Conservation (phyloP, 92 coral and sea anemone genomes). For the Heliopora coerulea region DNA sequence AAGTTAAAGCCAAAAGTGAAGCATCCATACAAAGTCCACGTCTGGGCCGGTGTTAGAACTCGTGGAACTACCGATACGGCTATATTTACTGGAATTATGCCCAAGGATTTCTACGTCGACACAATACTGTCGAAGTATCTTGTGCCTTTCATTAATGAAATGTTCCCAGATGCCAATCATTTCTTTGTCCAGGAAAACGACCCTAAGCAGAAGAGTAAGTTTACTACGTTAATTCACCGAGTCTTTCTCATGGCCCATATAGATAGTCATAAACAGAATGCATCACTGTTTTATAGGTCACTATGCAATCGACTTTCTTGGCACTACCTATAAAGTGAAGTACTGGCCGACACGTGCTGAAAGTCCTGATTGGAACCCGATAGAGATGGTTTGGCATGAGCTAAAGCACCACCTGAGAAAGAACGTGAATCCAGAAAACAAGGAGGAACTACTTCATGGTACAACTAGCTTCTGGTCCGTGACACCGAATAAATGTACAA, state of each 20-base stretch:
- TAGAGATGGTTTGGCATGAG: slow-evolving; percentile 49
- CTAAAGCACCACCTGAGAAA: slow-evolving; percentile 45
- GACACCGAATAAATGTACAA: too few relatives aligned
- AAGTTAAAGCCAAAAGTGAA: slow-evolving; percentile 4
- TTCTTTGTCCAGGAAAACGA: slow-evolving; percentile 23
- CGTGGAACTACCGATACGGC: slow-evolving; percentile 7
- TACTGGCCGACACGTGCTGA: slow-evolving; percentile 58
- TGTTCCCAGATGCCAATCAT: slow-evolving; percentile 11
- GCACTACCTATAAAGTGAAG: slow-evolving; percentile 4
- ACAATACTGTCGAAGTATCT: slow-evolving; percentile 8
- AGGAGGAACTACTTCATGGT: too few relatives aligned
- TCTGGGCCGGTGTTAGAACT: slow-evolving; percentile 4
- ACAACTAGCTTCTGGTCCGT: too few relatives aligned
- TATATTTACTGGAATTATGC: slow-evolving; percentile 4
- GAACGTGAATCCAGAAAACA: too few relatives aligned
- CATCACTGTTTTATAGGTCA: too few relatives aligned
- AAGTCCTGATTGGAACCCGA: slow-evolving; percentile 51
- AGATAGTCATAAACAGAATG: too few relatives aligned
- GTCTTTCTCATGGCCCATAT: too few relatives aligned
- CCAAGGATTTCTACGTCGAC: slow-evolving; percentile 23
- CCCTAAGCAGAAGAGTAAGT: slow-evolving; percentile 17
- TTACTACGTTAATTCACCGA: too few relatives aligned
- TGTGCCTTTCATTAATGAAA: not conserved
- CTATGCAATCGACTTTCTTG: too few relatives aligned
- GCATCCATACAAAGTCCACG: slow-evolving; percentile 32